Evolutionary conservation across 2,888 invertebrate species (phyloP).

Genomic region (Hemistola chrysoprasaria): DNA sequence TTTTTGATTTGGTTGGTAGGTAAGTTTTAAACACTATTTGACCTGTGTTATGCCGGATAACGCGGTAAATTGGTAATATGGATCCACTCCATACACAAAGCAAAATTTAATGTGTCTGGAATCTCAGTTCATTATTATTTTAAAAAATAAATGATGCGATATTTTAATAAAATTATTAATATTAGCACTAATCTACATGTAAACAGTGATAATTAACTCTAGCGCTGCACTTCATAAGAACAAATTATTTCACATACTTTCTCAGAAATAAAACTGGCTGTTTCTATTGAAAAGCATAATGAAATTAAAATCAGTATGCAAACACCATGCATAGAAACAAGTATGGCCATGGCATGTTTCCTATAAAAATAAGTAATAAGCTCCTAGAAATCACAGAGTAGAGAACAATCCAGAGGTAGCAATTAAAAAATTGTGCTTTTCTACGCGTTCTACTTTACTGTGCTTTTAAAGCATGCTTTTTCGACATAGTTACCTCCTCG

Average conservation of each 20-base stretch:
- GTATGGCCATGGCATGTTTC: constrained; percentile 38
- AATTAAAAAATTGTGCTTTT: constrained; percentile 1
- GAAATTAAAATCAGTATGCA: constrained; percentile 44
- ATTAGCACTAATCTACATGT: too few relatives aligned
- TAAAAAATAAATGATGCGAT: too few relatives aligned
- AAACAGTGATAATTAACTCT: constrained; percentile 44
- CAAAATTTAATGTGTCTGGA: too few relatives aligned
- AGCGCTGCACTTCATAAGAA: constrained; percentile 40
- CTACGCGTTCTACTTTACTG: constrained; percentile 20
- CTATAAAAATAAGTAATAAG: constrained; percentile 41
- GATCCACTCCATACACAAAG: too few relatives aligned
- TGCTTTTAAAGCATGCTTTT: constrained; percentile 52
- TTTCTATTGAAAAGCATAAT: constrained; percentile 50
- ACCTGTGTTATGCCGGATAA: too few relatives aligned
- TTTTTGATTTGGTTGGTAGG: too few relatives aligned
- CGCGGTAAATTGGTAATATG: too few relatives aligned
- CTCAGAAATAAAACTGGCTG: constrained; percentile 43
- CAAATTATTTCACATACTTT: constrained; percentile 34
- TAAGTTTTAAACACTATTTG: too few relatives aligned
- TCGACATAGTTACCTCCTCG: constrained; percentile 70
- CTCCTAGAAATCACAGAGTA: constrained; percentile 50
- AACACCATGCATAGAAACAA: constrained; percentile 49
- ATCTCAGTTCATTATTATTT: too few relatives aligned
- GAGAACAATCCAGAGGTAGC: constrained; percentile 43
- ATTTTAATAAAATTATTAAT: too few relatives aligned